Percentiles rank a stretch among this genome's conserved stretches.
These are phyloP conservation scores for Amphimallon solstitiale DNA, from an alignment of 2,888 invertebrate genomes.

Conservation along the genomic window DNA sequence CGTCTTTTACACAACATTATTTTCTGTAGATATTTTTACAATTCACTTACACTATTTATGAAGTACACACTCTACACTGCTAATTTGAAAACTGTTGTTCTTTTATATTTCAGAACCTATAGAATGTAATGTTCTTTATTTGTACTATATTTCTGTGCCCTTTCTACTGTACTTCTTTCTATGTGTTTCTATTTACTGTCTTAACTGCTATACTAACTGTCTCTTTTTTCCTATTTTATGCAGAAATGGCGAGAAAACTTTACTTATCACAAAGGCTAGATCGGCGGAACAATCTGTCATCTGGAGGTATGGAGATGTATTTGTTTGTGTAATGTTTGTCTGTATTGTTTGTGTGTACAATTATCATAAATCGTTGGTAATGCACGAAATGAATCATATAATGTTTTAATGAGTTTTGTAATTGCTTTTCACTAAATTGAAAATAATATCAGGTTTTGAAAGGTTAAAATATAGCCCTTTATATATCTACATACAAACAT, in stretches of 20 bases:
- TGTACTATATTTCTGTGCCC: background rate
- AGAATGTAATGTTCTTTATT: too few relatives aligned
- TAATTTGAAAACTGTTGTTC: too few relatives aligned
- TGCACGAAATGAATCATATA: conserved; percentile 26
- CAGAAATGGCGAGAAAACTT: conserved; percentile 64
- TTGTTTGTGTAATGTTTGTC: conserved; percentile 26
- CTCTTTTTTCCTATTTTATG: conserved; percentile 54
- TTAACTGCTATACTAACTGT: conserved; percentile 43
- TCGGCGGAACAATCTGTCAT: conserved; percentile 63
- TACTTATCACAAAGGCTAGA: conserved; percentile 65
- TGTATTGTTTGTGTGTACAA: background rate
- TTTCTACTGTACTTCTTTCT: conserved; percentile 14
- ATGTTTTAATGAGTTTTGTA: conserved; percentile 20
- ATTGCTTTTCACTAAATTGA: conserved; percentile 12
- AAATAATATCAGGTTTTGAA: background rate
- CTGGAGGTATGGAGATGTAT: conserved; percentile 59
- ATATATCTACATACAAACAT: background rate
- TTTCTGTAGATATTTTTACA: too few relatives aligned
- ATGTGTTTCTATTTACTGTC: conserved; percentile 14
- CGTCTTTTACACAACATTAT: too few relatives aligned
- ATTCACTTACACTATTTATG: too few relatives aligned
- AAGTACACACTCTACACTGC: too few relatives aligned
- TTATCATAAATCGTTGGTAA: background rate
- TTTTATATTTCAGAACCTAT: too few relatives aligned
- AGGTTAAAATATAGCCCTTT: background rate